Evolutionary conservation across 2,797 vertebrate species (phyloP).

Genomic region (Ciconia nigra): DNA sequence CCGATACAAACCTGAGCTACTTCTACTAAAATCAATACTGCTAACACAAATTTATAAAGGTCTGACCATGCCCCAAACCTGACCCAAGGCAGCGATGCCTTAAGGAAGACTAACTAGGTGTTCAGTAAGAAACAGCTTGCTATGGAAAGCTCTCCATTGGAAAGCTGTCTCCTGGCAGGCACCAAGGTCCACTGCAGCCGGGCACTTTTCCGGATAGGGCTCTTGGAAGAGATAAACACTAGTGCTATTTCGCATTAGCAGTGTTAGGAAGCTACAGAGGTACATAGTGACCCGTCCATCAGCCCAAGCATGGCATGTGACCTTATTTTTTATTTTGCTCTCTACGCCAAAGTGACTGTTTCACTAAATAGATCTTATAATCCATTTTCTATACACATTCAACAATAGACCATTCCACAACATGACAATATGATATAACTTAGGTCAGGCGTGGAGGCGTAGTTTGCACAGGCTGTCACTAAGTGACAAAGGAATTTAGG

Average conservation of each 20-base stretch:
- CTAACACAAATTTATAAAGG: neutral
- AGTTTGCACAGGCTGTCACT: neutral
- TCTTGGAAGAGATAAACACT: neutral
- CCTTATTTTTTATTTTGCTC: neutral
- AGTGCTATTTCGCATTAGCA: neutral
- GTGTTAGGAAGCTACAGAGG: neutral
- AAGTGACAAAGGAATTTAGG: slow-evolving; percentile 27
- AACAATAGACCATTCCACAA: neutral
- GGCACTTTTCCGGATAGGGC: too few species aligned
- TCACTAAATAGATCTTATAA: neutral
- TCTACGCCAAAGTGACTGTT: neutral
- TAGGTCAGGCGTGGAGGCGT: neutral
- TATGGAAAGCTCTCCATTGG: neutral
- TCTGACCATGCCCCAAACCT: neutral
- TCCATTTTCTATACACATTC: neutral
- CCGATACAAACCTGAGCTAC: neutral
- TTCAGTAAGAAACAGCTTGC: neutral
- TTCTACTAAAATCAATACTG: neutral
- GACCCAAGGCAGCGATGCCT: neutral
- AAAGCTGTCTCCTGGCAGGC: neutral
- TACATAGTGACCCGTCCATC: rapidly evolving
- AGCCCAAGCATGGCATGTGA: rapidly evolving
- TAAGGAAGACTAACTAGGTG: neutral
- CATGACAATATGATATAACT: neutral
- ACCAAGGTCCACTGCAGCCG: neutral